phyloP scores from a whole-genome alignment of 1,140 invertebrate genomes.

The Bombus huntii region DNA sequence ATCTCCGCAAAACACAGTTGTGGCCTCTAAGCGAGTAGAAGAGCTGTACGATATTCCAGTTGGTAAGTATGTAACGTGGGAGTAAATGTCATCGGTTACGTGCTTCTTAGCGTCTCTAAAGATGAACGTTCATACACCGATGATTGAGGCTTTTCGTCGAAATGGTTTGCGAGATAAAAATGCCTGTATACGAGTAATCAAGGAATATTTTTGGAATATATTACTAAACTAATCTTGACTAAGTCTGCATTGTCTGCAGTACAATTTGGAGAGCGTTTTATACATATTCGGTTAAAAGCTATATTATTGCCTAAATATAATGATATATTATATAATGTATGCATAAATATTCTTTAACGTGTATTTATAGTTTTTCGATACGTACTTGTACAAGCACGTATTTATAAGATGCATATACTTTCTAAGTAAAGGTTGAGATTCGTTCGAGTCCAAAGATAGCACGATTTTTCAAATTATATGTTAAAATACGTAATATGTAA shows the following conservation, averaged over 20 bases:
- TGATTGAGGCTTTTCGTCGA: not conserved
- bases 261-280: conserved; percentile 14
- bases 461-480: conserved; percentile 14
- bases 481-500: not conserved
- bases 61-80: conserved; percentile 85
- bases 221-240: conserved; percentile 4
- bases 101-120: too few relatives aligned
- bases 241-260: not conserved
- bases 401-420: not conserved
- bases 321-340: not conserved
- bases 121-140: not conserved
- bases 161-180: not conserved
- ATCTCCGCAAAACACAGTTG: conserved; percentile 75
- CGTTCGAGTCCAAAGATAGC: not conserved
- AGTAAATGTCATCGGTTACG: conserved; percentile 25
- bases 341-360: not conserved
- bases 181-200: not conserved
- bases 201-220: not conserved
- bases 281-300: not conserved
- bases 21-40: conserved; percentile 85
- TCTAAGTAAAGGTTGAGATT: too few relatives aligned
- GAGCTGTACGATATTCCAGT: conserved; percentile 92
- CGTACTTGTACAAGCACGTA: not conserved
- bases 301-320: not conserved
- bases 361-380: not conserved